Base-by-base conservation (phyloP, 2,797 vertebrate genomes). In the Falco biarmicus region DNA sequence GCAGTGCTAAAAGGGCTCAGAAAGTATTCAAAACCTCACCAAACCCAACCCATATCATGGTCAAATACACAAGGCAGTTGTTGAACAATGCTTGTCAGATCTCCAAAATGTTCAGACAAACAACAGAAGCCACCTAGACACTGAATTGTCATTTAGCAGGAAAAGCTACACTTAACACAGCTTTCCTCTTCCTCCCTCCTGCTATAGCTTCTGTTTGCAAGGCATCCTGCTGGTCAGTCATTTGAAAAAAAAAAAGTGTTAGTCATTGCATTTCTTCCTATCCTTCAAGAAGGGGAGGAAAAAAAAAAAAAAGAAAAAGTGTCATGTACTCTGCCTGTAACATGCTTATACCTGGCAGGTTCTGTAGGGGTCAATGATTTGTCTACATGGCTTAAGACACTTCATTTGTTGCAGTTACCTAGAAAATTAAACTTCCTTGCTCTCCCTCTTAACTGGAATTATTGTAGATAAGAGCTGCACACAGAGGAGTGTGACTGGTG, bases 1-100 rank as follows among this genome's bases (percentile, higher is more conserved):
- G 20, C n/a, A 19, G 32, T 0, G 5, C 54, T 37, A 68, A 29
- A 4, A 43, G 37, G 24, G 73, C 61, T 90, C 47, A 88, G 61
- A 78, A 51, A 43, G 15, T 0, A n/a, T 24, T 0, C 20, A 60
- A 87, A 84, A 4, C 8, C 13, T 15, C 47, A 57, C 7, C 4
- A 31, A 68, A 60, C 21, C 19, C 1, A 4, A 43, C n/a, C 16
- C 25, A 6, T 2, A 14, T 2, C 14, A 5, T 0, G 3, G 45
- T 9, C 56, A 84, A 60, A 70, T 29, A 15, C 25, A 24, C 6
- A 21, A 53, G 8, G 37, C 50, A 71, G 32, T 3, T 50, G 22
- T 2, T 39, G 78, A 43, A 43, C 25, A 64, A 1, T 1, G 26
- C 28, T 4, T 51, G 53, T 32, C 66, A 84, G 24, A 47, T 10